phyloP scores from a whole-genome alignment of 1,140 invertebrate genomes.

The Saccostrea echinata region DNA sequence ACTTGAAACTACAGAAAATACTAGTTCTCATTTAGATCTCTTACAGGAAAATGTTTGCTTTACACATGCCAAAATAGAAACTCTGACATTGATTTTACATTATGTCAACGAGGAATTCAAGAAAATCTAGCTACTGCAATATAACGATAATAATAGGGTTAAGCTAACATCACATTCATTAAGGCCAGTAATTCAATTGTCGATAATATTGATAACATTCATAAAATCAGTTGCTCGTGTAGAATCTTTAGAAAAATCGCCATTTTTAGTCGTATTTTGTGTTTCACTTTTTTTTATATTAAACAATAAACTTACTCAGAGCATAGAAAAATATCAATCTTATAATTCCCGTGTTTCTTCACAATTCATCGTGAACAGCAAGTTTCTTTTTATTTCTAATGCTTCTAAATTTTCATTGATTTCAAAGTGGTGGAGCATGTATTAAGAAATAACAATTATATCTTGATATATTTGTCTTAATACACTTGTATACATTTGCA shows the following conservation, averaged over 20 bases:
- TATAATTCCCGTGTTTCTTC: no score
- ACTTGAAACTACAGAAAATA: background rate
- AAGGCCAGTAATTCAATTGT: background rate
- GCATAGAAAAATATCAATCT: background rate
- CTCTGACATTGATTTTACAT: background rate
- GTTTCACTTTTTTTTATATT: background rate
- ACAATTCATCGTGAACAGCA: no score
- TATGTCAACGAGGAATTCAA: background rate
- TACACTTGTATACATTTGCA: no score
- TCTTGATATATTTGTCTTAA: no score
- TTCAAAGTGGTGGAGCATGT: no score
- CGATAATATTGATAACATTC: background rate
- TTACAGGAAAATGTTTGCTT: background rate
- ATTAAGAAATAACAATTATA: no score
- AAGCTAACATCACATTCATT: background rate
- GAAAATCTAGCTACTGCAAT: background rate
- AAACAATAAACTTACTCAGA: background rate
- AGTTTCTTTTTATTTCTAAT: no score
- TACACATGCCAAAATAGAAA: slow-evolving; percentile 15
- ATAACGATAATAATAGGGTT: slow-evolving; percentile 1
- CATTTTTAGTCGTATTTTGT: background rate
- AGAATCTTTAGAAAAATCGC: background rate
- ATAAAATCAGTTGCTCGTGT: background rate
- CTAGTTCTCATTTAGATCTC: background rate
- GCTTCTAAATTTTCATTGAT: no score